Evolutionary conservation across 1,140 invertebrate genomes (phyloP).

Genomic region (Camponotus pennsylvanicus): DNA sequence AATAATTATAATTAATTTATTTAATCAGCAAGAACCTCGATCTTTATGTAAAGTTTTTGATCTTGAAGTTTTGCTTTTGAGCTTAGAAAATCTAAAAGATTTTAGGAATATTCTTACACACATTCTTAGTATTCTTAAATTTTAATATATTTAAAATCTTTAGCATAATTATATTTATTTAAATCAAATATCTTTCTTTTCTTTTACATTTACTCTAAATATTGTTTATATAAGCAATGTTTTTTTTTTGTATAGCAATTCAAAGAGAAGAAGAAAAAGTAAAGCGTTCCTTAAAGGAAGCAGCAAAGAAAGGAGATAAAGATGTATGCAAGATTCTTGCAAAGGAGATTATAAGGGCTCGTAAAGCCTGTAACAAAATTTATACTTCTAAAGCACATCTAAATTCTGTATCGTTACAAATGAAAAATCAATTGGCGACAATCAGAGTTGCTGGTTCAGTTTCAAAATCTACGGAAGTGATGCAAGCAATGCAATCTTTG

Average conservation of each 20-base stretch:
- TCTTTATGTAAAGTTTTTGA: not conserved
- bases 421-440: slow-evolving; percentile 99
- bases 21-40: not conserved
- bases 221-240: not conserved
- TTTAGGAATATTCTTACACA: not conserved
- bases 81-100: not conserved
- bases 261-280: slow-evolving; percentile 99
- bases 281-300: slow-evolving; percentile 97
- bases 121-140: not conserved
- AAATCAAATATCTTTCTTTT: not conserved
- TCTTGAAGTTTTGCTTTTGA: not conserved
- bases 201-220: not conserved
- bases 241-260: slow-evolving; percentile 89
- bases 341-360: slow-evolving; percentile 96
- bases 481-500: slow-evolving; percentile 98
- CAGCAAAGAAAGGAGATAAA: slow-evolving; percentile 98
- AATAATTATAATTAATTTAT: not conserved
- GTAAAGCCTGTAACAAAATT: slow-evolving; percentile 96
- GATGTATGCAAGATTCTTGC: slow-evolving; percentile 98
- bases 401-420: slow-evolving; percentile 98
- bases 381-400: slow-evolving; percentile 99
- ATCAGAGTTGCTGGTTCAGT: slow-evolving; percentile 96
- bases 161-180: not conserved
- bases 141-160: not conserved
- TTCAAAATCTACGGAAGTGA: slow-evolving; percentile 97